phyloP scores from a whole-genome alignment of 2,113 vertebrate species.

The Melanocharis versteri region DNA sequence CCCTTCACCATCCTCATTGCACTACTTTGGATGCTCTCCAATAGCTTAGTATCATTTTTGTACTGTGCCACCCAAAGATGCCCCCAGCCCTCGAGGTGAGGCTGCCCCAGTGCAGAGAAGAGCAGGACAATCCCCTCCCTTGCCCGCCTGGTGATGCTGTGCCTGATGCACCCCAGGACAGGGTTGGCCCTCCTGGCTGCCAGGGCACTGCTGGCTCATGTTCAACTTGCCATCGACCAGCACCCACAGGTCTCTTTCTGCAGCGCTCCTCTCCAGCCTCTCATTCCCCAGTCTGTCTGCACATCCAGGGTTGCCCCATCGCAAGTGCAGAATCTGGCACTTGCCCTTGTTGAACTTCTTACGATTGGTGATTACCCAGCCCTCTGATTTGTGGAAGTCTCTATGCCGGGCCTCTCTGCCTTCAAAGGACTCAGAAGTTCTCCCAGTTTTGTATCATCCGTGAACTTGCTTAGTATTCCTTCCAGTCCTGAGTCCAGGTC shows the following conservation, averaged over 20 bases:
- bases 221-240: fast-evolving
- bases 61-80: fast-evolving
- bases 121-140: not conserved
- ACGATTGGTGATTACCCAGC: fast-evolving
- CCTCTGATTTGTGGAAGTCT: not conserved
- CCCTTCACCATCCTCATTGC: not conserved
- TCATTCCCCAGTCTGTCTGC: fast-evolving
- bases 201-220: not conserved
- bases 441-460: not conserved
- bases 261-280: fast-evolving
- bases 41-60: not conserved
- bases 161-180: not conserved
- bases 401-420: not conserved
- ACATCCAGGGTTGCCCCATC: not conserved
- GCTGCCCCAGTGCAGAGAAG: fast-evolving
- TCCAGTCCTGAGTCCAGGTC: not conserved
- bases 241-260: not conserved
- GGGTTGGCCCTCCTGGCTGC: not conserved
- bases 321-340: not conserved
- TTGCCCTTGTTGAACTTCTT: not conserved
- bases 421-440: not conserved
- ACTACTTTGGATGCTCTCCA: not conserved
- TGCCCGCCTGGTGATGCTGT: fast-evolving
- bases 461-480: not conserved
- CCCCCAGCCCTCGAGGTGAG: fast-evolving